These are phyloP conservation scores for Portevinia maculata DNA, from an alignment of 2,888 invertebrate genomes.

Conservation along the genomic window DNA sequence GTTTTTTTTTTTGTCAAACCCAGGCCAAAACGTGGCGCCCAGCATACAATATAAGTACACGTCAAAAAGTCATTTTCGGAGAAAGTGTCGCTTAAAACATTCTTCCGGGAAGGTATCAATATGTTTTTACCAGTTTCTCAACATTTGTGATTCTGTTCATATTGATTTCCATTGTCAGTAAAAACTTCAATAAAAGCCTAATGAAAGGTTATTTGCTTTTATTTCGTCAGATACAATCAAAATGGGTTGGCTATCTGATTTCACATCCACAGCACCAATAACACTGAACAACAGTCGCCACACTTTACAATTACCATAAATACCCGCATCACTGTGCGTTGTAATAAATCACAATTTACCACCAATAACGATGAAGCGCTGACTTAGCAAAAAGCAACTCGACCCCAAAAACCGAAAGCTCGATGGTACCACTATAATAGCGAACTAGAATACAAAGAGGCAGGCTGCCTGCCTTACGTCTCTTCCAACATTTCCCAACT, in stretches of 20 bases:
- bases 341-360: slow-evolving; percentile 56
- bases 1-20: no score
- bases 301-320: slow-evolving; percentile 49
- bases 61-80: no score
- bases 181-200: neutral
- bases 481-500: slow-evolving; percentile 28
- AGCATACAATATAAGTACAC: no score
- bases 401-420: slow-evolving; percentile 58
- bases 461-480: slow-evolving; percentile 11
- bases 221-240: slow-evolving; percentile 4
- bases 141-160: neutral
- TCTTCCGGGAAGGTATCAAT: no score
- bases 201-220: slow-evolving; percentile 4
- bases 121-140: no score
- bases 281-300: neutral
- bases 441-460: slow-evolving; percentile 34
- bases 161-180: neutral
- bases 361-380: slow-evolving; percentile 45
- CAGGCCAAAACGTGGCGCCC: no score
- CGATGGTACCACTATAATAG: slow-evolving; percentile 32
- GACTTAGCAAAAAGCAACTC: slow-evolving; percentile 39
- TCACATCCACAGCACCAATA: slow-evolving; percentile 10
- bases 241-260: slow-evolving; percentile 13
- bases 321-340: slow-evolving; percentile 9
- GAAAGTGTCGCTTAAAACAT: no score